Base-by-base conservation (phyloP, 1,140 invertebrate species). In the Pristionchus pacificus region DNA sequence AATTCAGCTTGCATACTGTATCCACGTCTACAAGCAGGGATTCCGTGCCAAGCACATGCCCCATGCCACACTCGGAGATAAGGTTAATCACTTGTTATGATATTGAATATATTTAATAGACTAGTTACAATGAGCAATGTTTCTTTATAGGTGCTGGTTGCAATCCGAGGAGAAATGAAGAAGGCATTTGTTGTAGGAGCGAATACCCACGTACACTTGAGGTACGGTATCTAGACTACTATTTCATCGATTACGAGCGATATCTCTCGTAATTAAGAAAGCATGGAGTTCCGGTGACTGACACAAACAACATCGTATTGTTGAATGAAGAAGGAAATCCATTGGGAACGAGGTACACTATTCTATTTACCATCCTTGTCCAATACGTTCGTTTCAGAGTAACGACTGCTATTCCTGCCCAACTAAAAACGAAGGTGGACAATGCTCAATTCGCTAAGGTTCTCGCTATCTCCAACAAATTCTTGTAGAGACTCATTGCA, bases 121-220 rank as follows among this genome's bases (percentile, higher is more conserved):
- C n/a, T n/a, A n/a, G n/a, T n/a, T n/a, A 6, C 2, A 30, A 1
- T 24, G 13, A 24, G 55, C 58, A 59, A 72, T 59, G 24, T 49
- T 49, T 49, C 6, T 19, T 49, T 77, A 3, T 90, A 89, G 88
- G 90, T 99, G 13, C 81, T 98, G 77, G 89, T 98, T n/a, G 93
- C 96, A 2, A 92, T 98, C 75, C 93, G 92, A 85, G 95, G 95
- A 30, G 90, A 97, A 83, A 98, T 95, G 88, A 95, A 93, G 82
- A 94, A 94, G 85, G 96, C 90, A 1, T 92, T 95, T 72, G 87
- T 98, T 61, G 95, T 98, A 28, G 96, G 96, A 0, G 78, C 77
- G 2, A 81, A 79, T 33, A 86, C 92, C 0, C 93, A 93, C 82
- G 80, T 82, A 64, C 90, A 93, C 81, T 89, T 88, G 68, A 49